Percentiles rank a stretch among this genome's conserved stretches.
Evolutionary conservation across 2,797 vertebrate genomes (phyloP).

Genomic region (Chelonia mydas): DNA sequence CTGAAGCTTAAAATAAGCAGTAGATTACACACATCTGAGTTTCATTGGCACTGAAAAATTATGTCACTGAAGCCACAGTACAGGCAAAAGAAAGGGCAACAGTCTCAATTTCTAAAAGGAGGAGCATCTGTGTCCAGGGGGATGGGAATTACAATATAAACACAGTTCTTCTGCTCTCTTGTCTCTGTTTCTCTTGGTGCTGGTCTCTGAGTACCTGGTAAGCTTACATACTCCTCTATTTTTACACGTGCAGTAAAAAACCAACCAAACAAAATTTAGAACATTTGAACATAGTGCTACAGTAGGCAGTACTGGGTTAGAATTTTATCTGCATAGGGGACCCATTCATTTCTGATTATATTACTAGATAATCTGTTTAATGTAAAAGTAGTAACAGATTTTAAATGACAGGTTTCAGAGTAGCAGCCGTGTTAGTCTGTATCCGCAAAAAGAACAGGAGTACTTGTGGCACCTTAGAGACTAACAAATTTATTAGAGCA

Average conservation of each 20-base stretch:
- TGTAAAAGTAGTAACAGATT: not conserved
- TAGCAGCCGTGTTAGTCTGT: too few relatives aligned
- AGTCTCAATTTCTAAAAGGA: not conserved
- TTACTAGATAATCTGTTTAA: not conserved
- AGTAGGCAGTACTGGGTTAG: not conserved
- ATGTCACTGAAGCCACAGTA: accelerated
- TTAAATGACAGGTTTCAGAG: not conserved
- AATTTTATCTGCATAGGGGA: not conserved
- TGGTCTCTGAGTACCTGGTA: not conserved
- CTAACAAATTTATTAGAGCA: too few relatives aligned
- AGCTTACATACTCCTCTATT: not conserved
- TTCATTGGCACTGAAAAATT: not conserved
- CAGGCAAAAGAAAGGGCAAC: not conserved
- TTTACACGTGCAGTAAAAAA: not conserved
- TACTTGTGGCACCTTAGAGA: too few relatives aligned
- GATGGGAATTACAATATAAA: not conserved
- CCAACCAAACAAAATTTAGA: not conserved
- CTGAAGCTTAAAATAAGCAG: not conserved
- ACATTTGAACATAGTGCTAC: not conserved
- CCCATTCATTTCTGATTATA: not conserved
- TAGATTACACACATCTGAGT: not conserved
- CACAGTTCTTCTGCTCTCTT: not conserved
- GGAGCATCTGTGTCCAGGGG: accelerated
- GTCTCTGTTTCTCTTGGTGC: not conserved
- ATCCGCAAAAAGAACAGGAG: too few relatives aligned